Percentiles rank a stretch among this genome's conserved stretches.
These are phyloP conservation scores for Drosophila stalkeri DNA, from an alignment of 2,888 invertebrate genomes.

Conservation along the genomic window DNA sequence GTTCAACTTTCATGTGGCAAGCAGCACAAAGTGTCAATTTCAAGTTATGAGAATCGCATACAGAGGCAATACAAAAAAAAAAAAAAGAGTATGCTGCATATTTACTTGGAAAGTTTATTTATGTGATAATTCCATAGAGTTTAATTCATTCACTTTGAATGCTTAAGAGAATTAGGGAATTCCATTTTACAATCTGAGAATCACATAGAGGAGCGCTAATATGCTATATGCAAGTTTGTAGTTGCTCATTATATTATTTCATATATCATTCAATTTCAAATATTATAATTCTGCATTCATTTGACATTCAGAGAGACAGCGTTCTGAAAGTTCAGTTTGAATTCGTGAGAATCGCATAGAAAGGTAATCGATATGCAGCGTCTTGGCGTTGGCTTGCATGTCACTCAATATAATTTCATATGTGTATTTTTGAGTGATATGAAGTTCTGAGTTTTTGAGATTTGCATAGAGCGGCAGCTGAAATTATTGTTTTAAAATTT, in stretches of 20 bases:
- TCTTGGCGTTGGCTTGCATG: not conserved
- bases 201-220: not conserved
- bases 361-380: not conserved
- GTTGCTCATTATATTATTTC: not conserved
- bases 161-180: not conserved
- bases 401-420: not conserved
- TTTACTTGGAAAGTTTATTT: not conserved
- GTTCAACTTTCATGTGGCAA: not conserved
- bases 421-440: not conserved
- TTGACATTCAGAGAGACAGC: not conserved
- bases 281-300: not conserved
- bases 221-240: not conserved
- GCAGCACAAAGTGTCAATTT: not conserved
- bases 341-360: not conserved
- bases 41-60: constrained; percentile 2
- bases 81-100: not conserved
- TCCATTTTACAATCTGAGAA: not conserved
- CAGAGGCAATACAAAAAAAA: not conserved
- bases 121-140: not conserved
- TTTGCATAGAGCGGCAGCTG: not conserved
- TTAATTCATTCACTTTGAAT: not conserved
- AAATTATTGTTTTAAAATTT: too few species aligned
- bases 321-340: too few species aligned
- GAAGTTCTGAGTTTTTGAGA: not conserved
- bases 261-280: not conserved